Conservation (phyloP, 1,140 invertebrate genomes). For the Atta colombica region DNA sequence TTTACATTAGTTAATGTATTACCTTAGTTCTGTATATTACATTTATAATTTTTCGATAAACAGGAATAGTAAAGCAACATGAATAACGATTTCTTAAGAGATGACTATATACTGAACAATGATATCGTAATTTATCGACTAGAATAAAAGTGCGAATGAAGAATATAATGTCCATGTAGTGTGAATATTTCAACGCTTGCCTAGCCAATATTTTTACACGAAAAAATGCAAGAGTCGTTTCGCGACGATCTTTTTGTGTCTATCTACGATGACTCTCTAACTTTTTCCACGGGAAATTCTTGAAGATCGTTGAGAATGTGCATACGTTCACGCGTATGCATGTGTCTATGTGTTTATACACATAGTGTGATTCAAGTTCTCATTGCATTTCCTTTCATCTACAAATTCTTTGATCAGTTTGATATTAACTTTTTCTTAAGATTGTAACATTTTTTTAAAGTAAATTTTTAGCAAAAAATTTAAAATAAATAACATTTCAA, state of each 20-base stretch:
- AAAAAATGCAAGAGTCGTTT: conserved; percentile 53
- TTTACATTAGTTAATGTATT: neutral
- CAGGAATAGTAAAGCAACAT: neutral
- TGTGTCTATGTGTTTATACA: neutral
- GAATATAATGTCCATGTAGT: neutral
- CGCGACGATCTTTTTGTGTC: conserved; percentile 27
- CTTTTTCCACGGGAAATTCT: conserved; percentile 65
- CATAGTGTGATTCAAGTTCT: conserved; percentile 14
- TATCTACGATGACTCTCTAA: conserved; percentile 55
- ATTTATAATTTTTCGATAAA: neutral
- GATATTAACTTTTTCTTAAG: neutral
- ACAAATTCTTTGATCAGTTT: conserved; percentile 38
- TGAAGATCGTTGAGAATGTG: conserved; percentile 58
- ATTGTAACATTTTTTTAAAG: neutral
- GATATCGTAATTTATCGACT: neutral
- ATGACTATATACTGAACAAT: neutral
- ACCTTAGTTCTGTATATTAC: neutral
- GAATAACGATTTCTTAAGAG: neutral
- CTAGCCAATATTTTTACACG: conserved; percentile 40
- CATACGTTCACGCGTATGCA: conserved; percentile 13
- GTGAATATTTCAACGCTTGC: conserved; percentile 43
- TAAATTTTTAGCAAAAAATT: neutral
- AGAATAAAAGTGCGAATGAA: conserved; percentile 29
- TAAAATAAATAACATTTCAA: neutral
- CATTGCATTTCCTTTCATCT: conserved; percentile 9